Base-by-base conservation (phyloP, 2,888 invertebrate genomes). In the Caenorhabditis wallacei region DNA sequence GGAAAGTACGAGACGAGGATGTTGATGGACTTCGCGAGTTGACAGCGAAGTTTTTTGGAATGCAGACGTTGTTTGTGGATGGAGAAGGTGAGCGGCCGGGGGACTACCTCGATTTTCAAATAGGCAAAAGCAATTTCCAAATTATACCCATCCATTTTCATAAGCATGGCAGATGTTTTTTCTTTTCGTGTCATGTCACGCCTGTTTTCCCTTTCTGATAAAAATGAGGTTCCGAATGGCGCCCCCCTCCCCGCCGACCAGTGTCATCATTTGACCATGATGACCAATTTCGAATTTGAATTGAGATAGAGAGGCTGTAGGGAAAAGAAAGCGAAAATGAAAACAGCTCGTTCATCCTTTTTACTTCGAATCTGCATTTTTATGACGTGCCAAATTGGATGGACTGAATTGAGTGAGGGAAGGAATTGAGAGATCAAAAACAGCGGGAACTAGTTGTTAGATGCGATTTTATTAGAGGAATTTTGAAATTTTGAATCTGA, bases 1-100 rank as follows among this genome's bases (percentile, higher is more conserved):
- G 20, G 53, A 72, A 68, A 37, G 37, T 53, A 68, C 57, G 54
- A 46, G 30, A 20, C 56, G 80, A 85, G 71, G 87, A 85, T 43
- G 48, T 80, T 11, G 57, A 68, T 43, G 40, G 13, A 24, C 56
- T 86, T 3, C 57, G 57, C 18, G 53, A 37, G 11, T 68, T 86
- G 30, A 81, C 81, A 10, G 82, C 86, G 0, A 59, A 74, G 48
- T 87, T 81, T 59, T 63, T 80, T 56, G 82, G 87, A 53, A 69
- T 82, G 30, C 69, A 78, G 54, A 80, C 40, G 26, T 57, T 88
- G 24, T 56, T 59, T 18, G 84, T 88, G 13, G 86, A 85, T 56
- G 87, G 84, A 48, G 82, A 84, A 80, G 83, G 87, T 86, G 24
- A 22, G 59, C 11, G 69, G 35, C 22, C 43, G 1, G 24, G 24